Base-by-base conservation (phyloP, 2,797 vertebrate genomes). In the Cichlasoma orientale region DNA sequence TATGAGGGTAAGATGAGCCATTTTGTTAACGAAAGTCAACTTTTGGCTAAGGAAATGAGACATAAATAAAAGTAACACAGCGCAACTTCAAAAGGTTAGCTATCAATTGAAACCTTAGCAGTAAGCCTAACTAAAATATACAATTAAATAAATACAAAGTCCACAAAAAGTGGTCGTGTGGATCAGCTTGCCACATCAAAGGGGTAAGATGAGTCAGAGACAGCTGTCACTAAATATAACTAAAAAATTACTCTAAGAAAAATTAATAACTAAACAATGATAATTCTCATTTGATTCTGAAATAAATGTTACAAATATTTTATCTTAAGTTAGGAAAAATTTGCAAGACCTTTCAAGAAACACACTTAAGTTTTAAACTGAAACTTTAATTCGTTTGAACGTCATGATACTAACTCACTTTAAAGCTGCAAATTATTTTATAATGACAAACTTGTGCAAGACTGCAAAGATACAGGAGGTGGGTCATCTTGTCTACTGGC, bases 191-290 rank as follows among this genome's bases (percentile, higher is more conserved):
- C 8, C 5, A 12, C 3, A 47, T 47, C 4, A 66, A 66, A 66
- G 38, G 1, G 23, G 61, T 16, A 27, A 10, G 41, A 27, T 66
- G 9, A 66, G 9, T 66, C 38, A 25, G 38, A 63, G 23, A 27
- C 47, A 27, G 18, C 18, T 2, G 38, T 66, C 47, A 47, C 0
- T 27, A 66, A 66, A 38, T 44, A 66, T 9, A 66, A 41, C 38
- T 27, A 18, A 27, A 63, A 55, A 63, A 25, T 5, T 61, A 61
- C 58, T 9, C n/a, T 21, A 61, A 61, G n/a, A 63, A 63, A 41
- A 41, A 41, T 41, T 63, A 16, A 63, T 11, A 25, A 63, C 0
- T 18, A 14, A 63, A 63, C 36, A 36, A 14, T 16, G 2, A 0
- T 63, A 44, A 44, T 63, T 21, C 1, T 63, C 14, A 63, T 63